These are phyloP conservation scores for Myxocyprinus asiaticus DNA, from an alignment of 2,113 vertebrate genomes.

Conservation along the genomic window DNA sequence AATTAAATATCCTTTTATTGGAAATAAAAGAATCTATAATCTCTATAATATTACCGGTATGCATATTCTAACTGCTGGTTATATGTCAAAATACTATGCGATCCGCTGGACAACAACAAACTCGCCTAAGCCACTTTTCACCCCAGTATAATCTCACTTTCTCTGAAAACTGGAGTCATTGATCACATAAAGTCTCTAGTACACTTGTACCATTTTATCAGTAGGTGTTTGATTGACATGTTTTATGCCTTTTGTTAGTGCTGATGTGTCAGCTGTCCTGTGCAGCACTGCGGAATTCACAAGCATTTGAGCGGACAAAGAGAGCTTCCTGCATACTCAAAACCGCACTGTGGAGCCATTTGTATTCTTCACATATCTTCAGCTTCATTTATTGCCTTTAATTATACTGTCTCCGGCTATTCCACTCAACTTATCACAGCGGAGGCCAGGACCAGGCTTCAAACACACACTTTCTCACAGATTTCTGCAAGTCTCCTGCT, in stretches of 20 bases:
- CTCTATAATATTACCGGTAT: background rate
- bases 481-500: too few relatives aligned
- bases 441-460: background rate
- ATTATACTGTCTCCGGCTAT: constrained; percentile 47
- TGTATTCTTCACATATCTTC: constrained; percentile 40
- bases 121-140: background rate
- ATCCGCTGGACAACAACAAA: too few relatives aligned
- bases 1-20: background rate
- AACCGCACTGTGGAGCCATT: constrained; percentile 19
- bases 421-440: background rate
- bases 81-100: background rate
- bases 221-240: constrained; percentile 28
- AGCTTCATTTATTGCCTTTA: constrained; percentile 47
- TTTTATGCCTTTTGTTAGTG: constrained; percentile 26
- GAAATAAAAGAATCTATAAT: constrained; percentile 1
- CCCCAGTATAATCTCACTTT: background rate
- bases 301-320: constrained; percentile 1
- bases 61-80: background rate
- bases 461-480: constrained; percentile 11
- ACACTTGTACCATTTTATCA: constrained; percentile 22
- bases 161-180: background rate
- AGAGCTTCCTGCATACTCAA: background rate
- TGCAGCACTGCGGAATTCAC: background rate
- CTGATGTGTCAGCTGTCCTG: constrained; percentile 15
- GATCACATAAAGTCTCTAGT: background rate